Evolutionary conservation across 1,140 invertebrate species (phyloP), one percentile per base, ranked within the genome.

Genomic region (Lanistes nyassanus): DNA sequence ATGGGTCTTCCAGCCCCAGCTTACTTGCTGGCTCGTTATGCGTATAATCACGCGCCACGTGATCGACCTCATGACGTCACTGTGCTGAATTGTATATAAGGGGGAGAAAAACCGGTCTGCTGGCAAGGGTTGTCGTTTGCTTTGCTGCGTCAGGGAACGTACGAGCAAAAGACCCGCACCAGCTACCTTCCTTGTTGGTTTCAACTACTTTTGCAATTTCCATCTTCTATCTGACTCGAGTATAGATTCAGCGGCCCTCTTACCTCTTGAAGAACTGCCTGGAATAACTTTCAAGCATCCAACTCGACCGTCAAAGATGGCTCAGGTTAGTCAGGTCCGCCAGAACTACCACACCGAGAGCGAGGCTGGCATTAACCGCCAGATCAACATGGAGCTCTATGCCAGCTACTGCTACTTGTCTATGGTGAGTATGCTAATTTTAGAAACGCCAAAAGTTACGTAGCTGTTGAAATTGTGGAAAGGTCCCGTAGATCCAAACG

Each of bases 301-400:
- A 36, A 42, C 21, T 37, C 58, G 23, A 67, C 29, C 74, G 64
- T 39, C 36, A 55, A 84, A 81, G 62, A 86, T 86, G 84, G 74
- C 85, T 53, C 37, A 4, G 39, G 73, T 78, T 34, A 86, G 82
- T 69, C 84, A 83, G 81, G 80, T 88, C 72, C 91, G 94, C 58
- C 95, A 96, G 88, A 96, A 96, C 89, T 97, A 93, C 87, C 91
- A 94, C 76, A 85, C 91, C 58, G 94, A 94, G 76, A 93, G 92
- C 82, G 96, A 97, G 90, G 91, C 91, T 34, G 86, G 81, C 36
- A 91, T 97, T 58, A 97, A 97, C 87, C 93, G 94, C 76, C 96
- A 97, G 89, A 96, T 97, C 81, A 97, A 97, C 89, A 90, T 96
- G 91, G 95, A 97, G 89, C 86, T 97, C 7, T 93, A 94, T 80